Conservation (phyloP, 53 echinoderm and acorn worm species). For the Mesocentrotus franciscanus region DNA sequence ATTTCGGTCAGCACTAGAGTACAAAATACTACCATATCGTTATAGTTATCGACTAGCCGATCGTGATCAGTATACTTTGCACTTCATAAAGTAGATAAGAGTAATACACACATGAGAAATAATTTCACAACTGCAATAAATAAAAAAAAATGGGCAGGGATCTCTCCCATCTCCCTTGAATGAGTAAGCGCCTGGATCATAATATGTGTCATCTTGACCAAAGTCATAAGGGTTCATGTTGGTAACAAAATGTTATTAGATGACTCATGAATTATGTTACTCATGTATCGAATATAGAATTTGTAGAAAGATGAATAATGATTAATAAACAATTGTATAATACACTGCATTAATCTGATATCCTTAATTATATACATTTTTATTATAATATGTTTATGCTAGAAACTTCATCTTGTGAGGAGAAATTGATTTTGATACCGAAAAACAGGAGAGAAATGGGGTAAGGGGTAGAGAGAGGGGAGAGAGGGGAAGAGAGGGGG, state of each 20-base stretch:
- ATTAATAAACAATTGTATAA: neutral
- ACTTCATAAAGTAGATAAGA: neutral
- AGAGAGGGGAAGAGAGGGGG: neutral
- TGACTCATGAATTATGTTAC: neutral
- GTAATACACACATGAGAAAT: neutral
- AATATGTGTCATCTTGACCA: neutral
- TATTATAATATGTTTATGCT: neutral
- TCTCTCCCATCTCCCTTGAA: neutral
- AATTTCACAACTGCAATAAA: neutral
- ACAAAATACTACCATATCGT: too few species aligned
- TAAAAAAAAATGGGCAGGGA: neutral
- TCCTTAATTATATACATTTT: too few species aligned
- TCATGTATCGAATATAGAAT: neutral
- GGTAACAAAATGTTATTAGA: too few species aligned
- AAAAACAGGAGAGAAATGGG: neutral
- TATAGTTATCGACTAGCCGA: too few species aligned
- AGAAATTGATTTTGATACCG: neutral
- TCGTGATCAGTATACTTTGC: neutral
- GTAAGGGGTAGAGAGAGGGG: neutral
- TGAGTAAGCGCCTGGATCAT: neutral
- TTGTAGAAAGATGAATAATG: neutral
- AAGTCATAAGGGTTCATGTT: neutral
- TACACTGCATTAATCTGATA: neutral
- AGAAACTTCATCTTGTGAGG: neutral
- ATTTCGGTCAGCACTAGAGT: too few species aligned